Conservation (phyloP, 1,140 invertebrate genomes). For the Dendroctonus ponderosae region DNA sequence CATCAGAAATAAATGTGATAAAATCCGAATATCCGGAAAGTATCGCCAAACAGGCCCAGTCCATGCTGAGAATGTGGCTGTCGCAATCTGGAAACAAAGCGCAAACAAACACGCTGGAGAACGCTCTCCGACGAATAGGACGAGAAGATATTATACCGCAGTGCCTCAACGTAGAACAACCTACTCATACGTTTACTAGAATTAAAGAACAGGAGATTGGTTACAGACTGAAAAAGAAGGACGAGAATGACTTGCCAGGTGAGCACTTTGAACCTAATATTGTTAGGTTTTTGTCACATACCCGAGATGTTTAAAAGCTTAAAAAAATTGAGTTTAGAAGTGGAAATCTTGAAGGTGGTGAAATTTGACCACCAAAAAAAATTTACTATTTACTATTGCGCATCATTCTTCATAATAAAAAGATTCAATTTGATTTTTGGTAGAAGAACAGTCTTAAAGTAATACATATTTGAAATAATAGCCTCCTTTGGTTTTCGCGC, state of each 20-base stretch:
- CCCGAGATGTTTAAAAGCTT: background rate
- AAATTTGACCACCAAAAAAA: too few relatives aligned
- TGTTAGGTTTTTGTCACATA: background rate
- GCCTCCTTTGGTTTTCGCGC: too few relatives aligned
- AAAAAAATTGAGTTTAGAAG: background rate
- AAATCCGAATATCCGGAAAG: conserved; percentile 82
- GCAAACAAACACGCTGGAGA: conserved; percentile 77
- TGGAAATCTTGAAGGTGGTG: too few relatives aligned
- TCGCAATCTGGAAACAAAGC: conserved; percentile 71
- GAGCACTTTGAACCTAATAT: background rate
- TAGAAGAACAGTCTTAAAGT: too few relatives aligned
- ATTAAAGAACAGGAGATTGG: conserved; percentile 43
- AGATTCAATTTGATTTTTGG: too few relatives aligned
- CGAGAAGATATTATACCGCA: conserved; percentile 93
- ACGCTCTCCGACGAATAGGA: conserved; percentile 83
- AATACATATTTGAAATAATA: too few relatives aligned
- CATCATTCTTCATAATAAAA: too few relatives aligned
- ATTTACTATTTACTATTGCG: too few relatives aligned
- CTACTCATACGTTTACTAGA: conserved; percentile 33
- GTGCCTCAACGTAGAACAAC: conserved; percentile 82
- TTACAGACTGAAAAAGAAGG: conserved; percentile 49
- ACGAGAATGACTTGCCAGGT: conserved; percentile 27
- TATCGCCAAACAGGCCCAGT: conserved; percentile 84
- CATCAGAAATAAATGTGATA: conserved; percentile 85
- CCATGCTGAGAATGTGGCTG: conserved; percentile 89